phyloP scores from a whole-genome alignment of 2,113 vertebrate genomes.

The Psilopsiagon aurifrons region DNA sequence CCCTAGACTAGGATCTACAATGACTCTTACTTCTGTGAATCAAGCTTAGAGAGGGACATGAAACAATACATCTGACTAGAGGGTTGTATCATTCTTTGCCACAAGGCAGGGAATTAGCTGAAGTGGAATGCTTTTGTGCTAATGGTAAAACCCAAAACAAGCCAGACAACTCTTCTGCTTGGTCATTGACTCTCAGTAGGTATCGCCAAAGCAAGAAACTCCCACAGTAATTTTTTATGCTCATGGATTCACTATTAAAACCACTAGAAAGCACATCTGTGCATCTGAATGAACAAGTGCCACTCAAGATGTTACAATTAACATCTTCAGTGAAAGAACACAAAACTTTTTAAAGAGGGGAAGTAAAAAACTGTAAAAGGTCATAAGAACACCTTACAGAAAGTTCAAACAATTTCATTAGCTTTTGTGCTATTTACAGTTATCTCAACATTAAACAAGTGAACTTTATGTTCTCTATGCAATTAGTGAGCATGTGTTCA shows the following conservation, averaged over 20 bases:
- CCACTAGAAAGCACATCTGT: neutral
- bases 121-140: slow-evolving; percentile 9
- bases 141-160: neutral
- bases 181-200: neutral
- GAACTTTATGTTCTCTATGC: neutral
- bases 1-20: neutral
- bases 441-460: neutral
- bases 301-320: neutral
- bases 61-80: neutral
- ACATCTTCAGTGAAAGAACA: neutral
- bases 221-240: neutral
- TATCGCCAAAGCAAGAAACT: neutral
- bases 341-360: neutral
- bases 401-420: neutral
- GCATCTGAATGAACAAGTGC: neutral
- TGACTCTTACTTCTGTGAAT: neutral
- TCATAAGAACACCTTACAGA: neutral
- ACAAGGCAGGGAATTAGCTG: neutral
- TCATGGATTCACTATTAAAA: neutral
- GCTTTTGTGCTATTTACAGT: neutral
- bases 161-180: neutral
- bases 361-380: neutral
- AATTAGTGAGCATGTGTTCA: neutral
- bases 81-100: neutral
- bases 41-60: neutral